These are phyloP conservation scores for Cassiopea xamachana DNA, from an alignment of 30 jellyfish, hydroid and myxozoan species.

Conservation along the genomic window DNA sequence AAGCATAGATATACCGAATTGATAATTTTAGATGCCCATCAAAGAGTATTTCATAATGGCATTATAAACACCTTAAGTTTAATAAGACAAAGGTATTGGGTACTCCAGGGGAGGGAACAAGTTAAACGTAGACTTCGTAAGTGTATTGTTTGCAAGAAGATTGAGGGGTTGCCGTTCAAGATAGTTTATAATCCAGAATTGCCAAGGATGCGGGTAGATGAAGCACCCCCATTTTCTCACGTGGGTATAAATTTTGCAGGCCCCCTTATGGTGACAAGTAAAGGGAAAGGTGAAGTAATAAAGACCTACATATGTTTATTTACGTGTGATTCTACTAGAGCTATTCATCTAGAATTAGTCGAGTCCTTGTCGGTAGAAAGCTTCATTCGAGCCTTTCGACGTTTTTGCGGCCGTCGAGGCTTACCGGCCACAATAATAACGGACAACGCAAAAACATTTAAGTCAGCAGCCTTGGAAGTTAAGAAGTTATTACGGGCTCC, in stretches of 20 bases:
- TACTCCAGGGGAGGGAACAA: constrained; percentile 43
- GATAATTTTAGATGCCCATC: constrained; percentile 11
- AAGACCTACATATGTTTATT: no score
- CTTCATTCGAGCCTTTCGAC: no score
- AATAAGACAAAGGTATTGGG: constrained; percentile 11
- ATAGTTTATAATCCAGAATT: constrained; percentile 15
- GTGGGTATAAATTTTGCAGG: constrained; percentile 44
- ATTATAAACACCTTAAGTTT: constrained; percentile 47
- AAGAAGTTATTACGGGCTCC: constrained; percentile 46
- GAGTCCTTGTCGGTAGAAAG: no score
- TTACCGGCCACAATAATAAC: no score
- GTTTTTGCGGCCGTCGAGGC: no score
- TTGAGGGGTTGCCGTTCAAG: constrained; percentile 55
- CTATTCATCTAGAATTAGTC: no score
- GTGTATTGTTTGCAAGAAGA: constrained; percentile 55
- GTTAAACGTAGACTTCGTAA: background rate
- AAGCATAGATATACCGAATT: constrained; percentile 5
- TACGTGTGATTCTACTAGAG: no score
- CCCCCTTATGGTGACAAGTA: constrained; percentile 19
- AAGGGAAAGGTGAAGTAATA: no score
- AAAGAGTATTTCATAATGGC: constrained; percentile 51
- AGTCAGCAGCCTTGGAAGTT: constrained; percentile 31
- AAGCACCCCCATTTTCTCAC: constrained; percentile 41
- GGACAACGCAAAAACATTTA: constrained; percentile 15
- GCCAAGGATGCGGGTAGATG: constrained; percentile 57